These are phyloP conservation scores for Antechinus flavipes DNA, from an alignment of 2,113 vertebrate species.

Conservation along the genomic window DNA sequence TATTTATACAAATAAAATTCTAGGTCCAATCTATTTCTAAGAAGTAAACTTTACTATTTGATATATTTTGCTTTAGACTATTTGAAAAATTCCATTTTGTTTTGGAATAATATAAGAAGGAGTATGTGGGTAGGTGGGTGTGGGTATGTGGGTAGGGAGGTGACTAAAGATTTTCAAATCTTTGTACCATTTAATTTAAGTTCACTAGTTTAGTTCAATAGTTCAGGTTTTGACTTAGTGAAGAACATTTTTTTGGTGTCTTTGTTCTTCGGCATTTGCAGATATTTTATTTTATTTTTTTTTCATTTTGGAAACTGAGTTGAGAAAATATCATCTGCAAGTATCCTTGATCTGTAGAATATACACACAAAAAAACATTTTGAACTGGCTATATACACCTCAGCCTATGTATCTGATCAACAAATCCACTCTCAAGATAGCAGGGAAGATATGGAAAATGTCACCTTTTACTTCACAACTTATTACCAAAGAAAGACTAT, in stretches of 20 bases:
- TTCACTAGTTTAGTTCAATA: conserved; percentile 7
- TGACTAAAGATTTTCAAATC: neutral
- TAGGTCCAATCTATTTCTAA: neutral
- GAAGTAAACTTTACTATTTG: neutral
- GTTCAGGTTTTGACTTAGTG: conserved; percentile 43
- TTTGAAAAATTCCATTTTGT: neutral
- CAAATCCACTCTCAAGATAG: neutral
- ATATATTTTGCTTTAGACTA: neutral
- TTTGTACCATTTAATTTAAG: conserved; percentile 31
- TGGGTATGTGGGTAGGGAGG: neutral
- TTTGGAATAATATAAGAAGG: neutral
- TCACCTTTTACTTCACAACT: neutral
- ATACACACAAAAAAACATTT: neutral
- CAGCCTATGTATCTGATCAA: neutral
- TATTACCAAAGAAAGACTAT: neutral
- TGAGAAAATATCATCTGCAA: conserved; percentile 54
- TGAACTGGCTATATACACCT: conserved; percentile 46
- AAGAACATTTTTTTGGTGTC: conserved; percentile 16
- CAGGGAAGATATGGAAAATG: conserved; percentile 6
- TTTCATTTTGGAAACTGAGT: conserved; percentile 49
- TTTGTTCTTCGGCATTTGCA: conserved; percentile 39
- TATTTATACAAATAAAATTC: neutral
- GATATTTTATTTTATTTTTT: conserved; percentile 44
- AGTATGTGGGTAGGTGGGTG: neutral
- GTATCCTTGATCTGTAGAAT: conserved; percentile 35